These are phyloP conservation scores for Dendrolimus pini DNA, from an alignment of 2,888 invertebrate genomes.

Conservation along the genomic window DNA sequence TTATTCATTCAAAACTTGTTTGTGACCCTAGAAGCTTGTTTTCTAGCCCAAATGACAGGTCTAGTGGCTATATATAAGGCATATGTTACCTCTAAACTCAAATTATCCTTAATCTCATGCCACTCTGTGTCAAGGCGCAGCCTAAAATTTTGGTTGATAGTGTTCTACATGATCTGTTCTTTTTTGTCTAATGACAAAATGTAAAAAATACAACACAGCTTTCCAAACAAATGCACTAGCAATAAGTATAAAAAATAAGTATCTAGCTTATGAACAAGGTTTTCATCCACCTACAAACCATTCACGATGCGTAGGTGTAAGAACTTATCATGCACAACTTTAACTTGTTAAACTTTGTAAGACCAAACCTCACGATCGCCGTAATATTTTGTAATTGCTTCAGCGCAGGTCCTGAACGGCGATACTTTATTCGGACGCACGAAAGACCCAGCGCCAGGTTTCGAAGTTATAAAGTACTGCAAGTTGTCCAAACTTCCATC, in stretches of 20 bases:
- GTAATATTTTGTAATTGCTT: conserved; percentile 79
- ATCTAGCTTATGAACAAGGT: background rate
- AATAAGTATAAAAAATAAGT: background rate
- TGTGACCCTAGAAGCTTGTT: no score
- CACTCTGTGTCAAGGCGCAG: no score
- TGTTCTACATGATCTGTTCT: no score
- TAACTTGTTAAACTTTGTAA: background rate
- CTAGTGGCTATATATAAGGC: no score
- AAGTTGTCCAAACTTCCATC: conserved; percentile 89
- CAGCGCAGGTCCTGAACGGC: conserved; percentile 82
- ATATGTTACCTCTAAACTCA: no score
- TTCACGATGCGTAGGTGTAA: conserved; percentile 1
- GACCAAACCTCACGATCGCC: conserved; percentile 61
- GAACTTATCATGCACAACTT: background rate
- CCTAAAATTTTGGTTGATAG: no score
- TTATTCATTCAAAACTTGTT: no score
- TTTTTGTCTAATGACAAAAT: no score
- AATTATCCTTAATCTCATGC: no score
- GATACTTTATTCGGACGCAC: conserved; percentile 88
- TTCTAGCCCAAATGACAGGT: no score
- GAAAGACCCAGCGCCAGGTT: conserved; percentile 92
- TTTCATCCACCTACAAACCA: background rate
- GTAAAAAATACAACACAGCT: no score
- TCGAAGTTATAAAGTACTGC: conserved; percentile 86
- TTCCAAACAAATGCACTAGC: no score